These are phyloP conservation scores for Drosophila borborema DNA, from an alignment of 2,888 invertebrate species.

Conservation along the genomic window DNA sequence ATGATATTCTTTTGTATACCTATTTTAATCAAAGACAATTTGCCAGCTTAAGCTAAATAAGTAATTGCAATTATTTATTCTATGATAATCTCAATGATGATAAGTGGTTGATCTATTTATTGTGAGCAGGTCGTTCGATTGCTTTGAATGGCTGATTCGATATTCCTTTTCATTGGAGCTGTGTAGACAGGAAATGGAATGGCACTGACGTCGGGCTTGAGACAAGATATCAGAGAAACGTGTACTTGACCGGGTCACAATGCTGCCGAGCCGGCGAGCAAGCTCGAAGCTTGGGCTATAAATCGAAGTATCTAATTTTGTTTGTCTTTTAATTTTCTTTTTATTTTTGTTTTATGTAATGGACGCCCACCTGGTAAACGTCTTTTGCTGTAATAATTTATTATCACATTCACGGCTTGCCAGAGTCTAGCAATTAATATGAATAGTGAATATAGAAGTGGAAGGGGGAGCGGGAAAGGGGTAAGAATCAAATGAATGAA, in stretches of 20 bases:
- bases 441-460: slow-evolving; percentile 45
- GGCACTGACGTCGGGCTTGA: slow-evolving; percentile 1
- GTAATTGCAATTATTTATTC: not conserved
- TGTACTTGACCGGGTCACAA: slow-evolving; percentile 46
- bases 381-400: slow-evolving; percentile 76
- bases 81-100: not conserved
- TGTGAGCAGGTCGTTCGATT: slow-evolving; percentile 12
- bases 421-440: slow-evolving; percentile 72
- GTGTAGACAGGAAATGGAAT: slow-evolving; percentile 44
- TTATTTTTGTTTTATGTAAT: slow-evolving; percentile 36
- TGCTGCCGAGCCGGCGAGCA: slow-evolving; percentile 21
- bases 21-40: not conserved
- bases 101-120: slow-evolving; percentile 26
- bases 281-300: slow-evolving; percentile 28
- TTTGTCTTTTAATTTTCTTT: slow-evolving; percentile 14
- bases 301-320: slow-evolving; percentile 44
- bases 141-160: slow-evolving; percentile 18
- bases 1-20: not conserved
- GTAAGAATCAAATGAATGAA: slow-evolving; percentile 74
- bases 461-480: slow-evolving; percentile 9
- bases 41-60: not conserved
- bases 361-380: slow-evolving; percentile 67
- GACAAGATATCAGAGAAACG: slow-evolving; percentile 13
- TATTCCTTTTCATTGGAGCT: slow-evolving; percentile 7
- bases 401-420: slow-evolving; percentile 77